Conservation (phyloP, 2,888 invertebrate species). For the Ephialtes manifestator region DNA sequence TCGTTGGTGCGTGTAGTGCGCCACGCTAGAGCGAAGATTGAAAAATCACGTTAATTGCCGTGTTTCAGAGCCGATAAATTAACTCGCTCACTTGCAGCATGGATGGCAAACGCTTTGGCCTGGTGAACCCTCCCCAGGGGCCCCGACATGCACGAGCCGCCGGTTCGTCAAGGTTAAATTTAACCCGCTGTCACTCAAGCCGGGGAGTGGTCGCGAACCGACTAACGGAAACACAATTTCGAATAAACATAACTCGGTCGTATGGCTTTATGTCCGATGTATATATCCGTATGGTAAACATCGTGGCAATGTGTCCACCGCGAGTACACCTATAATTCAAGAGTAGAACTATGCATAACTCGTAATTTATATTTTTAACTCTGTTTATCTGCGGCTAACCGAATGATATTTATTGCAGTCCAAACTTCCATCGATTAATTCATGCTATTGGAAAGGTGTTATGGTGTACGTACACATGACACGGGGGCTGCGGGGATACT, state of each 20-base stretch:
- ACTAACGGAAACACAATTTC: constrained; percentile 61
- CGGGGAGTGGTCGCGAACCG: constrained; percentile 20
- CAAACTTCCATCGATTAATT: constrained; percentile 31
- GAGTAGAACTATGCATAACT: constrained; percentile 1
- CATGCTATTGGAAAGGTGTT: constrained; percentile 5
- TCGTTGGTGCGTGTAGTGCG: constrained; percentile 17
- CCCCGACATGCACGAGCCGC: constrained; percentile 18
- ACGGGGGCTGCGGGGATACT: background rate
- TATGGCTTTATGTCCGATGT: constrained; percentile 15
- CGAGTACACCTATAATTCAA: constrained; percentile 21
- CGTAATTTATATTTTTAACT: constrained; percentile 40
- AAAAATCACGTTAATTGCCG: constrained; percentile 69
- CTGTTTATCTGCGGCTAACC: constrained; percentile 31
- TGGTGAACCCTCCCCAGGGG: constrained; percentile 20
- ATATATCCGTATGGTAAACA: constrained; percentile 8
- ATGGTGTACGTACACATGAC: background rate
- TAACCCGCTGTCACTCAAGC: constrained; percentile 66
- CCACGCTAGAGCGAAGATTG: constrained; percentile 49
- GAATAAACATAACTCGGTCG: constrained; percentile 59
- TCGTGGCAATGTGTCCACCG: constrained; percentile 36
- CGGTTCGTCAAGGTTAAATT: constrained; percentile 65
- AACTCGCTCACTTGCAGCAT: constrained; percentile 20
- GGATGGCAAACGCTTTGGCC: constrained; percentile 40
- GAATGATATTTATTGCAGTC: constrained; percentile 1
- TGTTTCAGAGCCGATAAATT: constrained; percentile 61